phyloP scores from a whole-genome alignment of 2,113 vertebrate species.

The Gallinago paraguaiae region DNA sequence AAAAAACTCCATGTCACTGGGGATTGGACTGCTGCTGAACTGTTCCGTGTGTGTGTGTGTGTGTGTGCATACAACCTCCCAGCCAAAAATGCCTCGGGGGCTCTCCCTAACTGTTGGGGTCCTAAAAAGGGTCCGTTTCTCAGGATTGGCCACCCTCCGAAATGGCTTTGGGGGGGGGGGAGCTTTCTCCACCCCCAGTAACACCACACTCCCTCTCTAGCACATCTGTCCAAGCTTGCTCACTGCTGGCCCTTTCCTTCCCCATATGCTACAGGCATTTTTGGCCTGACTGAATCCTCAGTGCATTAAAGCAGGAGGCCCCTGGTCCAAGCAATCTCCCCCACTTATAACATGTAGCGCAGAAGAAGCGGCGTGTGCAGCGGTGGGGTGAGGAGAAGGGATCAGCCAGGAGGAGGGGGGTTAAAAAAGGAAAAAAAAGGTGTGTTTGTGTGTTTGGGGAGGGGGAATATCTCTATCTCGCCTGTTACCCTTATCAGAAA shows the following conservation, averaged over 20 bases:
- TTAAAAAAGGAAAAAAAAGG: background rate
- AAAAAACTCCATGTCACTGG: conserved; percentile 66
- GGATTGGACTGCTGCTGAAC: conserved; percentile 65
- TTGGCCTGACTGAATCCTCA: conserved; percentile 60
- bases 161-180: background rate
- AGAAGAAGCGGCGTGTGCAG: conserved; percentile 27
- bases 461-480: background rate
- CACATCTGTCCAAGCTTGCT: conserved; percentile 70
- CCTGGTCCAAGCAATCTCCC: conserved; percentile 53
- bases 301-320: conserved; percentile 59
- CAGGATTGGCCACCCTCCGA: conserved; percentile 43
- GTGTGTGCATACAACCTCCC: conserved; percentile 28
- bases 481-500: conserved; percentile 6
- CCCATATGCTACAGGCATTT: conserved; percentile 68
- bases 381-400: background rate
- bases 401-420: background rate
- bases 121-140: conserved; percentile 63
- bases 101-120: conserved; percentile 68
- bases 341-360: background rate
- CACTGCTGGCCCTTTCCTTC: conserved; percentile 53
- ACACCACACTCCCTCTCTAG: conserved; percentile 45
- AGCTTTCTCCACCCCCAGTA: conserved; percentile 48
- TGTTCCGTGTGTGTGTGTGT: conserved; percentile 40
- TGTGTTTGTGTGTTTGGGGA: background rate
- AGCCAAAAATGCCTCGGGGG: conserved; percentile 64